A percentile compares a stretch with the other conserved stretches of the same genome.
These are phyloP conservation scores for Salvelinus alpinus DNA, from an alignment of 2,113 vertebrate species.

Conservation along the genomic window DNA sequence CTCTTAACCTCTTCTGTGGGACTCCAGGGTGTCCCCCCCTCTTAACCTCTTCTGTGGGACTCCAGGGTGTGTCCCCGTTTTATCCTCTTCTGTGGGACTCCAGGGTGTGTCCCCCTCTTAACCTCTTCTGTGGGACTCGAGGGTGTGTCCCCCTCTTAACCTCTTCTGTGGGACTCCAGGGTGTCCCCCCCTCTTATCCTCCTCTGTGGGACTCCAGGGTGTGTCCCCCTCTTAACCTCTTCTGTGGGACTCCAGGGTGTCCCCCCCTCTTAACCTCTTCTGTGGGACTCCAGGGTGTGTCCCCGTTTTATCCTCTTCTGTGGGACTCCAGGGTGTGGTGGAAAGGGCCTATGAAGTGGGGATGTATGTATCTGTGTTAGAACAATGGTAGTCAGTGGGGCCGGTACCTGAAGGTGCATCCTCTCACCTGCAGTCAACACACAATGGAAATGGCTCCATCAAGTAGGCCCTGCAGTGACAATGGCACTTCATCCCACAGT, in stretches of 20 bases:
- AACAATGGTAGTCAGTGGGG: constrained; percentile 7
- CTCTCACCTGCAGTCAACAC: no score
- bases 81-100: neutral
- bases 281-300: neutral
- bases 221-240: neutral
- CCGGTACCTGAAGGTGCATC: no score
- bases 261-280: neutral
- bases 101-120: neutral
- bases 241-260: neutral
- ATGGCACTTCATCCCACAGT: no score
- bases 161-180: neutral
- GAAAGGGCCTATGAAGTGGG: neutral
- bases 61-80: neutral
- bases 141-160: neutral
- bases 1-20: neutral
- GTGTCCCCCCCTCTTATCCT: neutral
- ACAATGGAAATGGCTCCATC: no score
- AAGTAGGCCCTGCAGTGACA: no score
- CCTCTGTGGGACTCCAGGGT: neutral
- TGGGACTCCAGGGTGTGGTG: neutral
- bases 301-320: neutral
- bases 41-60: neutral
- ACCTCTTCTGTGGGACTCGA: neutral
- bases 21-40: neutral
- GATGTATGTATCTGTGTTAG: neutral